Evolutionary conservation across 2,888 invertebrate species (phyloP), one percentile per base, ranked within the genome.

Genomic region (Rhimphoctona megacephalus): DNA sequence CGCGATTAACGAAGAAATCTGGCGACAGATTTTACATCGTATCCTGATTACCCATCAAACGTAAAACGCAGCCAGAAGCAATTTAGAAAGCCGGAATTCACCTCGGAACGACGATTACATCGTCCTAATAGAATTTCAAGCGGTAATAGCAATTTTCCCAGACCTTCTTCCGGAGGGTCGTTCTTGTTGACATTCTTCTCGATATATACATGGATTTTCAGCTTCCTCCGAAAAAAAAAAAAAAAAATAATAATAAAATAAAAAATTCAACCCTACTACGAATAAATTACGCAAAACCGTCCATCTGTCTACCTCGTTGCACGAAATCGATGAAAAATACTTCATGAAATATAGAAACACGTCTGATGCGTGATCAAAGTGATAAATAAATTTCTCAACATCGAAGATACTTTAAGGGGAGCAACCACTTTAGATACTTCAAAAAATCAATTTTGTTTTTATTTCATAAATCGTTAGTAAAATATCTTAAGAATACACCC

Each of bases 71-170:
- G 39, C 79, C 84, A 82, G 79, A 84, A 87, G 86, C 86, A 82
- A 87, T 84, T 87, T 82, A 72, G 66, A 87, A 84, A 79, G 74
- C 84, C 69, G 70, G 84, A 87, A 82, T 84, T 76, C 80, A 70
- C 43, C 72, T 77, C 78, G 69, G 46, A 67, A 70, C 84, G 84
- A 69, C 74, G 78, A 85, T 87, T 85, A 77, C 86, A 76, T 76
- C 79, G 76, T 79, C 84, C 76, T 87, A 82, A 87, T 82, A 81
- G 74, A 81, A 86, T 86, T 79, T 74, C 70, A 66, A 70, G 69
- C 61, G 83, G 70, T 86, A 86, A 86, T 83, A 61, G 83, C 49
- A 86, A 86, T 85, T 88, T 86, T 81, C 81, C 70, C 73, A 61
- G 86, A 81, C 74, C 54, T 36, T 73, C 77, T 79, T 85, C 85